phyloP scores from a whole-genome alignment of 2,888 invertebrate genomes.

The Ennomos quercinarius region DNA sequence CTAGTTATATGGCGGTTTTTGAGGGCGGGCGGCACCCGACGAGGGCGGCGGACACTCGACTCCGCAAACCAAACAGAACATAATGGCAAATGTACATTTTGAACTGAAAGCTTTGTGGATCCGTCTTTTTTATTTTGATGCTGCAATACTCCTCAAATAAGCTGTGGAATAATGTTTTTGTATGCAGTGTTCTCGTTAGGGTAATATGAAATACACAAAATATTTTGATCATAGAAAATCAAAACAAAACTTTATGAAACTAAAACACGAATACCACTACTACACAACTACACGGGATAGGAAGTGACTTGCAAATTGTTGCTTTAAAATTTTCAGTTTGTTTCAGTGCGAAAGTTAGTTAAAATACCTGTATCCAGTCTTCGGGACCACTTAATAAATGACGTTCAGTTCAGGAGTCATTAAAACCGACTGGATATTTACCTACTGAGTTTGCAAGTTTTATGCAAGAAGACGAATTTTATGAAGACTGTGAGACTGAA shows the following conservation, averaged over 20 bases:
- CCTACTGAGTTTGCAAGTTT: constrained; percentile 27
- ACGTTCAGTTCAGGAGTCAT: constrained; percentile 58
- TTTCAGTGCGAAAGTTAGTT: constrained; percentile 60
- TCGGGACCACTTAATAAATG: constrained; percentile 60
- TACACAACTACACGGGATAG: too few species aligned
- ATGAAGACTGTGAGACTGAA: too few species aligned
- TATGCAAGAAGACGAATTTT: constrained; percentile 14
- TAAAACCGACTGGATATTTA: constrained; percentile 36
- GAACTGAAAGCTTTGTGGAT: constrained; percentile 43
- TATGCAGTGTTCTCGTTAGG: neutral
- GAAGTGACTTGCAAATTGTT: constrained; percentile 16
- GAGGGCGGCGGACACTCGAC: constrained; percentile 28
- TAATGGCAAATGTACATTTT: constrained; percentile 51
- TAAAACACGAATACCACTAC: too few species aligned
- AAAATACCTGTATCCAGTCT: constrained; percentile 58
- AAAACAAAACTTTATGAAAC: too few species aligned
- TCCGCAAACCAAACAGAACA: constrained; percentile 50
- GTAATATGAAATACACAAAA: neutral
- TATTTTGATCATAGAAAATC: constrained; percentile 8
- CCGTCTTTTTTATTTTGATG: constrained; percentile 37
- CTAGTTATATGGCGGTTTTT: constrained; percentile 18
- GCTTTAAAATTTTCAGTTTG: constrained; percentile 45
- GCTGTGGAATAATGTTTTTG: constrained; percentile 15
- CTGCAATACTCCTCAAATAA: constrained; percentile 17
- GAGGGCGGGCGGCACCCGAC: constrained; percentile 32